Conservation (phyloP, 53 echinoderm and acorn worm species). For the Astropecten irregularis region DNA sequence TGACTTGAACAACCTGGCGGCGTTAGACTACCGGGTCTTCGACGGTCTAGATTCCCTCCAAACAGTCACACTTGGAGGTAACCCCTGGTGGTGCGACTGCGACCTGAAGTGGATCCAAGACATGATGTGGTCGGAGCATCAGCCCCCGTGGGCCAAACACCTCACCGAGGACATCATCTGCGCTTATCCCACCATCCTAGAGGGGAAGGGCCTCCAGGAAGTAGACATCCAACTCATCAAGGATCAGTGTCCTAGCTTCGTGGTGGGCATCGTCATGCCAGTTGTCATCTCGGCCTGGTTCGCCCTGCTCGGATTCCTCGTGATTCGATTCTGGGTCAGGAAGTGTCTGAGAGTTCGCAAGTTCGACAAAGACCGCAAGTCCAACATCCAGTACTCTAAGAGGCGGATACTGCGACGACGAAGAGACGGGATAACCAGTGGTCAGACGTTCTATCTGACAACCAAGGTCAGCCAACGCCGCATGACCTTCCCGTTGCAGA, state of each 20-base stretch:
- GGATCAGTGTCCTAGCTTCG: background rate
- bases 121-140: background rate
- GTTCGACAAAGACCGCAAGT: background rate
- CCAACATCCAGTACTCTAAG: conserved; percentile 5
- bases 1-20: background rate
- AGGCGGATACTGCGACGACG: background rate
- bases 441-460: background rate
- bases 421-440: background rate
- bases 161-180: background rate
- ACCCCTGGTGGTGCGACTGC: conserved; percentile 24
- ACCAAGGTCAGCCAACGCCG: conserved; percentile 4
- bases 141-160: background rate
- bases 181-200: background rate
- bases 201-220: background rate
- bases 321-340: background rate
- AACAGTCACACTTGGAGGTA: background rate
- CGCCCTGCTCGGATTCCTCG: background rate
- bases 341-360: conserved; percentile 9
- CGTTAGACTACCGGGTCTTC: background rate
- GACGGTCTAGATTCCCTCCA: background rate
- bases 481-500: background rate
- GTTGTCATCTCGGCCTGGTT: conserved; percentile 7
- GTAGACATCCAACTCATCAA: background rate
- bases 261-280: background rate
- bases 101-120: conserved; percentile 15